Percentiles rank a stretch among this genome's conserved stretches.
Evolutionary conservation across 1,140 invertebrate genomes (phyloP).

Genomic region (Orchesella cincta): DNA sequence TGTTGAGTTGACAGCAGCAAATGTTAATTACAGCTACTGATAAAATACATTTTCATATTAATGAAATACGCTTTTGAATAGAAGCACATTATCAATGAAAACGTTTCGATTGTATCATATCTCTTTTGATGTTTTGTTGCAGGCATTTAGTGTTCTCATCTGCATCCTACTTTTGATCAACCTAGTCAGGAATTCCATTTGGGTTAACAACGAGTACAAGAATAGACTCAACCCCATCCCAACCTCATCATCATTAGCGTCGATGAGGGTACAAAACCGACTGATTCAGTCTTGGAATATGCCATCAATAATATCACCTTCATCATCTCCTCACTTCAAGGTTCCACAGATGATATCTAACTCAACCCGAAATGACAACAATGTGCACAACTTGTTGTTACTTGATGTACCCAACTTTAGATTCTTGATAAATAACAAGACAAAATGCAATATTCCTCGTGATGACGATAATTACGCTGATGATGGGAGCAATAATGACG

Average conservation of each 20-base stretch:
- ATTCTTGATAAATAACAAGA: slow-evolving; percentile 16
- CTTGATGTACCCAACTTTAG: slow-evolving; percentile 11
- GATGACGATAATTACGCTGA: slow-evolving; percentile 13
- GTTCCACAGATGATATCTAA: neutral
- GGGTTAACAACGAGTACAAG: slow-evolving; percentile 2
- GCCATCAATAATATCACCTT: neutral
- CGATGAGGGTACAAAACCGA: neutral
- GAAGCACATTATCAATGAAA: neutral
- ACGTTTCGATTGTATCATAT: neutral
- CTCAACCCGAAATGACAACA: neutral
- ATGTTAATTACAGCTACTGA: neutral
- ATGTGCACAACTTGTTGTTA: neutral
- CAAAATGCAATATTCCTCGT: slow-evolving; percentile 25
- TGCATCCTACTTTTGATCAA: neutral
- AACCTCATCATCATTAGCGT: neutral
- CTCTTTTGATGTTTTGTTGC: neutral
- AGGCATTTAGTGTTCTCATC: slow-evolving; percentile 5
- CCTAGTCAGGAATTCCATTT: slow-evolving; percentile 11
- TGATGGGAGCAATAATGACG: neutral
- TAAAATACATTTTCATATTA: neutral
- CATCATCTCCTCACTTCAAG: neutral
- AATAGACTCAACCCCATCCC: neutral
- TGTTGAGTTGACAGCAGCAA: neutral
- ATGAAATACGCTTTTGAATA: neutral
- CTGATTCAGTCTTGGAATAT: slow-evolving; percentile 17